A percentile compares a stretch with the other conserved stretches of the same genome.
These are phyloP conservation scores for Engraulis encrasicolus DNA, from an alignment of 2,113 vertebrate species.

Conservation along the genomic window DNA sequence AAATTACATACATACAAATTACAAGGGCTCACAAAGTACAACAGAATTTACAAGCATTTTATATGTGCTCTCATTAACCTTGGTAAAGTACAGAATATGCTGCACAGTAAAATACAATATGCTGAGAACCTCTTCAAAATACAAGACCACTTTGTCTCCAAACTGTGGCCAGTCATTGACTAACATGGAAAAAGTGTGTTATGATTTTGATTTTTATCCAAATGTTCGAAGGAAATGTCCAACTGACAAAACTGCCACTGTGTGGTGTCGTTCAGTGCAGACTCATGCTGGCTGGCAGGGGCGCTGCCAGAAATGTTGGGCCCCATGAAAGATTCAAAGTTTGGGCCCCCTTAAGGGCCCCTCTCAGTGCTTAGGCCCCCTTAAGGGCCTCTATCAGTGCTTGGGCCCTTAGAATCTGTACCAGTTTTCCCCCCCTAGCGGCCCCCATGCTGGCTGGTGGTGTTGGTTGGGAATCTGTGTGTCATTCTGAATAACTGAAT, in stretches of 20 bases:
- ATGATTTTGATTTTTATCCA: background rate
- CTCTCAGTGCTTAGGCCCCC: too few species aligned
- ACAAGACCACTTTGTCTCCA: background rate
- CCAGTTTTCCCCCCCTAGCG: too few species aligned
- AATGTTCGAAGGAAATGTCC: background rate
- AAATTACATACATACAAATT: background rate
- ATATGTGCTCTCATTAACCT: background rate
- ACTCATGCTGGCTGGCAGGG: slow-evolving; percentile 9
- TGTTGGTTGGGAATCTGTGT: slow-evolving; percentile 29
- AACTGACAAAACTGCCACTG: background rate
- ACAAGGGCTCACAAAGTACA: background rate
- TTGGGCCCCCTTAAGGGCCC: too few species aligned
- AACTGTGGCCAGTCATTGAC: background rate
- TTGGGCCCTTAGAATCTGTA: too few species aligned
- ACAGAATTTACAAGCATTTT: background rate
- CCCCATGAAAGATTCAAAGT: too few species aligned
- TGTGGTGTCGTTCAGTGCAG: slow-evolving; percentile 7
- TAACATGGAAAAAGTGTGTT: background rate
- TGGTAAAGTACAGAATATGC: too few species aligned
- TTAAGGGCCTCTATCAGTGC: too few species aligned
- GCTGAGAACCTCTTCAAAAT: background rate
- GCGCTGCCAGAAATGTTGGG: too few species aligned
- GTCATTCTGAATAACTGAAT: slow-evolving; percentile 24
- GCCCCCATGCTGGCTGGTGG: background rate
- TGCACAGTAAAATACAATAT: background rate